Evolutionary conservation across 2,888 invertebrate species (phyloP).

Genomic region (Mystacides longicornis): DNA sequence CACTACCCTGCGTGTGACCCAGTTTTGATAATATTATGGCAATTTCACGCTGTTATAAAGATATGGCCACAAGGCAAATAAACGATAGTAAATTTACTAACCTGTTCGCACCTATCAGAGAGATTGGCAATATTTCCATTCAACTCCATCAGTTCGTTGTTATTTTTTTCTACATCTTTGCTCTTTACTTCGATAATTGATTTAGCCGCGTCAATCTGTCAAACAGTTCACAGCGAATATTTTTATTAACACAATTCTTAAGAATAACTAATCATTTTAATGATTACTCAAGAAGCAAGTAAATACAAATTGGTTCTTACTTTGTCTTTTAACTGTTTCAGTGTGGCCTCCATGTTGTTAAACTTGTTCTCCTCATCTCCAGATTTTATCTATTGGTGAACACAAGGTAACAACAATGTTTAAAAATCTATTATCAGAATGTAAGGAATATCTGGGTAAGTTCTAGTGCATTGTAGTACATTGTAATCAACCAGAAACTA

Average conservation of each 20-base stretch:
- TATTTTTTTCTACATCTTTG: slow-evolving; percentile 74
- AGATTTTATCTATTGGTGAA: slow-evolving; percentile 54
- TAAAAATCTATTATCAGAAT: no score
- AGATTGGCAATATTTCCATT: slow-evolving; percentile 60
- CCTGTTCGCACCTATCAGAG: slow-evolving; percentile 52
- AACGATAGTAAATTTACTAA: not conserved
- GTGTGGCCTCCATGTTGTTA: slow-evolving; percentile 58
- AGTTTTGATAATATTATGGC: no score
- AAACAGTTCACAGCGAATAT: not conserved
- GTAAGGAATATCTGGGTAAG: no score
- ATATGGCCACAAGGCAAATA: no score
- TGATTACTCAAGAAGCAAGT: no score
- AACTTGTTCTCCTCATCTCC: slow-evolving; percentile 63
- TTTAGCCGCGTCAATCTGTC: slow-evolving; percentile 66
- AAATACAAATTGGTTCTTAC: slow-evolving; percentile 27
- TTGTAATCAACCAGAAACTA: no score
- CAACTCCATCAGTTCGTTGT: slow-evolving; percentile 65
- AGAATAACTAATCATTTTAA: no score
- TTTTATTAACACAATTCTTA: not conserved
- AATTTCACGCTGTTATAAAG: no score
- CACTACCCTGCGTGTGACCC: no score
- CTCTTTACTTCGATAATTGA: slow-evolving; percentile 73
- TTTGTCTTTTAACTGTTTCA: slow-evolving; percentile 51
- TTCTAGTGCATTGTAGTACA: no score
- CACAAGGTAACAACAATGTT: no score